Evolutionary conservation across 2,113 vertebrate genomes (phyloP).

Genomic region (Agapornis roseicollis): DNA sequence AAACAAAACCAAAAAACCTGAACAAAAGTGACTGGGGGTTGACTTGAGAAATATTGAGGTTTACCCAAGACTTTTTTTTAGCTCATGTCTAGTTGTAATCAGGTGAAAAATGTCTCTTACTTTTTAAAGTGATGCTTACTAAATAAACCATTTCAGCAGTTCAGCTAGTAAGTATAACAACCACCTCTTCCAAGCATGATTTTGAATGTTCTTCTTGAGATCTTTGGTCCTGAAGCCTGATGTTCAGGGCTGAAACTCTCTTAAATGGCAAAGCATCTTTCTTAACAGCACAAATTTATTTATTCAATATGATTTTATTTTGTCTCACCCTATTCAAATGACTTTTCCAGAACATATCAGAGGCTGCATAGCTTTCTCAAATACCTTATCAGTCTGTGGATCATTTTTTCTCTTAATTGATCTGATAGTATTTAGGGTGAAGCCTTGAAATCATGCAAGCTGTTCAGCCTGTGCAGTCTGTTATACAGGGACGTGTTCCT

Average conservation of each 20-base stretch:
- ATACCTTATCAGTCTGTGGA: neutral
- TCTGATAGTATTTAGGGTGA: neutral
- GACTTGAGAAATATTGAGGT: neutral
- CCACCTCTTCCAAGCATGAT: neutral
- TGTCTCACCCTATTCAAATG: neutral
- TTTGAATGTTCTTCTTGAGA: neutral
- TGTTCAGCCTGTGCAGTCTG: neutral
- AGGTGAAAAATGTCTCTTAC: neutral
- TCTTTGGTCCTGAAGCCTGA: neutral
- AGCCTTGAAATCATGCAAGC: neutral
- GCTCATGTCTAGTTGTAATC: neutral
- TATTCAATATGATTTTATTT: neutral
- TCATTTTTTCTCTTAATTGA: neutral
- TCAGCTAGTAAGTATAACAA: too few species aligned
- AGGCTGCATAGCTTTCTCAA: neutral
- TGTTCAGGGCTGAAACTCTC: neutral
- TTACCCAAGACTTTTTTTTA: neutral
- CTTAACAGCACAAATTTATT: neutral
- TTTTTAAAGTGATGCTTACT: neutral
- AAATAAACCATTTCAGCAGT: too few species aligned
- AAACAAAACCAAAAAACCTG: accelerated
- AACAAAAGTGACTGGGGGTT: neutral
- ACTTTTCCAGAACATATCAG: neutral
- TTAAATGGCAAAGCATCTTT: neutral
- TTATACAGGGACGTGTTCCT: neutral